These are phyloP conservation scores for Emydura subglobosa DNA, from an alignment of 2,113 vertebrate genomes.

Conservation along the genomic window DNA sequence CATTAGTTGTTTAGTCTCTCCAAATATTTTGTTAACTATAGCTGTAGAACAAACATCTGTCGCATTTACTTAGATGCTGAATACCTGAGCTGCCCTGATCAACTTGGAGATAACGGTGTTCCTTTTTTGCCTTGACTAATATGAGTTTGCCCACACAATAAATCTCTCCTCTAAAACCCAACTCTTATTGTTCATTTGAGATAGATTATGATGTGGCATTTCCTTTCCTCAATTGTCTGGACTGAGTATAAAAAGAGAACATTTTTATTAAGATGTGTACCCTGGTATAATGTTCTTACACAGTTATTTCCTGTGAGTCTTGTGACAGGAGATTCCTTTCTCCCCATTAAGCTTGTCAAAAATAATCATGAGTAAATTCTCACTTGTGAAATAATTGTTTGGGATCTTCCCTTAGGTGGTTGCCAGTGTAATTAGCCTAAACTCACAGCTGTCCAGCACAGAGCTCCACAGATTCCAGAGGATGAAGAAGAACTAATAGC, in stretches of 20 bases:
- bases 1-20: slow-evolving; percentile 39
- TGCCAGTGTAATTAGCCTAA: not conserved
- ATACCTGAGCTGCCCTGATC: not conserved
- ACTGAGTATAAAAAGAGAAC: not conserved
- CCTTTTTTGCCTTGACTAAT: not conserved
- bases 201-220: not conserved
- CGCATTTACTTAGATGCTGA: not conserved
- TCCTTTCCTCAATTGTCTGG: not conserved
- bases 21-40: slow-evolving; percentile 12
- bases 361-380: not conserved
- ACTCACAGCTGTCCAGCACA: not conserved
- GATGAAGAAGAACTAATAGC: not conserved
- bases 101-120: not conserved
- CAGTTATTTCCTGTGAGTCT: not conserved
- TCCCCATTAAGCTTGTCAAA: not conserved
- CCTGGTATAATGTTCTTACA: not conserved
- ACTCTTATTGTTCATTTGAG: not conserved
- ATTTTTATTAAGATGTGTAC: not conserved
- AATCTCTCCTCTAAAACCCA: not conserved
- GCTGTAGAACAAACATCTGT: not conserved
- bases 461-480: not conserved
- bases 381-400: not conserved
- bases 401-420: not conserved
- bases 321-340: not conserved
- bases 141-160: not conserved